Base-by-base conservation (phyloP, 37 sponge, comb jelly and placozoan species). In the Theonella swinhoei region DNA sequence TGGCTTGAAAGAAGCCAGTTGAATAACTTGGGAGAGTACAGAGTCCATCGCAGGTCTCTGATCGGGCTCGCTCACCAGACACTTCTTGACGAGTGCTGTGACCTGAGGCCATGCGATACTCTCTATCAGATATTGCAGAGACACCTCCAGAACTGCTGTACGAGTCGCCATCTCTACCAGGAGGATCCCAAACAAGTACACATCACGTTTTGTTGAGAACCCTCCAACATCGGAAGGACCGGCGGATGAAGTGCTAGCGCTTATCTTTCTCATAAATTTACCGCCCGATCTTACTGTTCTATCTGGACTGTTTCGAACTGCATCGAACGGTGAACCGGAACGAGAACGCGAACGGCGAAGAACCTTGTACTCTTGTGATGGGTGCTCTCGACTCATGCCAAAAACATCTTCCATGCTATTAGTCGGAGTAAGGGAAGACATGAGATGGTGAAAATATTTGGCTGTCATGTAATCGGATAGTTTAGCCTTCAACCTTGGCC, bases 391-490 rank as follows among this genome's bases (percentile, higher is more conserved):
- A 14, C 54, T 47, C 11, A 17, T 7, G 54, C 11, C 54, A 34
- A 63, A 25, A 29, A 62, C 20, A 70, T 24, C 22, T 1, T 80
- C 69, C 22, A 24, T 31, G 25, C 69, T 70, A 39, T 14, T 39
- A 26, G 31, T 76, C 77, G 23, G 85, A 69, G 9, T 67, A 42
- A 47, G 11, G 68, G 33, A 31, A 4, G 79, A 63, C 8, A 72
- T 26, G 26, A 64, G 61, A 19, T 86, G 78, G 4, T 54, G 22
- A 26, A 77, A 74, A 75, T 87, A 88, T 32, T 84, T 88, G 40
- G 91, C 86, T 23, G 95, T 87, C 66, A 90, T 88, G 68, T 81
- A 94, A 68, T 90, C 90, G 9, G 72, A 83, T n/a, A 94, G 78
- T 63, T 94, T 94, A 37, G 95, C 91, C 43, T 61, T 76, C 91